These are phyloP conservation scores for Silurus lanzhouensis DNA, from an alignment of 2,797 vertebrate genomes.

Conservation along the genomic window DNA sequence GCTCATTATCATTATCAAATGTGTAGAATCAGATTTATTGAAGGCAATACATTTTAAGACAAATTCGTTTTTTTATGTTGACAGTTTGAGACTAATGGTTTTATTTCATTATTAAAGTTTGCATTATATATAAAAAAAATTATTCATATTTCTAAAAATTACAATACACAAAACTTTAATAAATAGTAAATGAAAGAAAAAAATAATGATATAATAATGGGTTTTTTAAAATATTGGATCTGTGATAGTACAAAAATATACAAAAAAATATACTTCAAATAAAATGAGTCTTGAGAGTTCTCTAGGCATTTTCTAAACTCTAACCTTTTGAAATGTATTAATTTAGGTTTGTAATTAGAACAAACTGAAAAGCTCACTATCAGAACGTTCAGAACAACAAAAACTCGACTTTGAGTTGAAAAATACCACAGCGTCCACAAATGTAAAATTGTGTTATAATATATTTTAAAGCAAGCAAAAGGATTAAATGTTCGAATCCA, in stretches of 20 bases:
- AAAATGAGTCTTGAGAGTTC: background rate
- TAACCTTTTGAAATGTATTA: background rate
- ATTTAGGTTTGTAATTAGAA: conserved; percentile 1
- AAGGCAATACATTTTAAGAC: background rate
- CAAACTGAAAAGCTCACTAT: background rate
- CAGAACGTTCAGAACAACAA: background rate
- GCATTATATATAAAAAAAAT: background rate
- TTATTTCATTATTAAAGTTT: background rate
- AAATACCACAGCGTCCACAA: conserved; percentile 5
- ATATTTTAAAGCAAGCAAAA: background rate
- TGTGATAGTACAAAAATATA: background rate
- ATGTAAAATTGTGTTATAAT: background rate
- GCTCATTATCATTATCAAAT: background rate
- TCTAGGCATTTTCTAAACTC: background rate
- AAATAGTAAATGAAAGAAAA: too few relatives aligned
- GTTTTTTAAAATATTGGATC: background rate
- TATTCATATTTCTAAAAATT: too few relatives aligned
- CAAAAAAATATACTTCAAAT: background rate
- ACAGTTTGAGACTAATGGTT: background rate
- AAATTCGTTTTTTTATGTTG: background rate
- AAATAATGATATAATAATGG: too few relatives aligned
- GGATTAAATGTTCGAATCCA: background rate
- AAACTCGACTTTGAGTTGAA: background rate
- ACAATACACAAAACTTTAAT: too few relatives aligned
- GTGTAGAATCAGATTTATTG: background rate